Evolutionary conservation across 2,113 vertebrate genomes (phyloP), one percentile per base, ranked within the genome.

Genomic region (Bombycilla garrulus): DNA sequence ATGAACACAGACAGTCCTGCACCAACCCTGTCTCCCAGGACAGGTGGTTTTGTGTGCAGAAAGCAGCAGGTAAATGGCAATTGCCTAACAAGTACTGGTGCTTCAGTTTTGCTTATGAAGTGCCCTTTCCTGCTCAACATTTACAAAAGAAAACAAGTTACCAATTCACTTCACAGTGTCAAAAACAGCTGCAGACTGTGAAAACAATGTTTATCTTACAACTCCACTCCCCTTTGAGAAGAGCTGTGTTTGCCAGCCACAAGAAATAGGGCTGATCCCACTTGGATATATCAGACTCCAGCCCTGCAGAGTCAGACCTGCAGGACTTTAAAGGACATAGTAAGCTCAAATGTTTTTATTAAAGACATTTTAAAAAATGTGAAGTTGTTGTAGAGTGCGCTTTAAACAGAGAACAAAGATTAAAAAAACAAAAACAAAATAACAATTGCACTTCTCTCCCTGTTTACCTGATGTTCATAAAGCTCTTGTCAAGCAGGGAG

Each of bases 191-290:
- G 83, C 80, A 88, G 67, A 22, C 71, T 67, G 35, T 0, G 0
- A 94, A 94, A 94, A 92, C 74, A 95, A 67, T 65, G 40, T 81
- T 96, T 94, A 93, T 94, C 96, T 92, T 81, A 50, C 44, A 93
- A 61, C 64, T 88, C 50, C 91, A 94, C 29, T 82, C 76, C 47
- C 57, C 62, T 47, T 86, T 57, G 71, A 81, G 67, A 42, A 74
- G 72, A 70, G 35, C n/a, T n/a, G 15, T 47, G 71, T 66, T 86
- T 73, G 58, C 76, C 78, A 90, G 3, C 26, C 64, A 54, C 35
- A 35, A 91, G 65, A 51, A 90, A 77, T 15, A 77, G 38, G 35
- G 62, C 76, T 35, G 47, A 54, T 85, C 26, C 11, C 38, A 26
- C 47, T 53, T 22, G 28, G 81, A 48, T 45, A 2, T 42, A 72